phyloP scores from a whole-genome alignment of 1,140 invertebrate genomes.

The Drosophila pachea region DNA sequence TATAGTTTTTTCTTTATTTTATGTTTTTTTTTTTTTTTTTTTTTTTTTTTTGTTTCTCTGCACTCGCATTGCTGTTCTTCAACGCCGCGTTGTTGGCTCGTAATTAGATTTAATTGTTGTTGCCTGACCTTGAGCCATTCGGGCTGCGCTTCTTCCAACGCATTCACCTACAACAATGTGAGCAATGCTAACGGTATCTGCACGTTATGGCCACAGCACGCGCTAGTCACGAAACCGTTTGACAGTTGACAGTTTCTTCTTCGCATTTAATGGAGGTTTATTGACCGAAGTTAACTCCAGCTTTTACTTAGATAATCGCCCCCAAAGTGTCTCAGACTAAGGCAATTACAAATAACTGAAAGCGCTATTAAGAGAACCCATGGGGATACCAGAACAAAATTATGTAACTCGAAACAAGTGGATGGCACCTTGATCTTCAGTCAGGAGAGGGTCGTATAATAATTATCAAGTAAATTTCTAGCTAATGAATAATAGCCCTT shows the following conservation, averaged over 20 bases:
- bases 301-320: not conserved
- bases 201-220: slow-evolving; percentile 34
- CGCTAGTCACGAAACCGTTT: slow-evolving; percentile 25
- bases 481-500: not conserved
- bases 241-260: slow-evolving; percentile 31
- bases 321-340: not conserved
- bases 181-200: slow-evolving; percentile 50
- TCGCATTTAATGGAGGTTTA: slow-evolving; percentile 19
- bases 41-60: too few species aligned
- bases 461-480: too few species aligned
- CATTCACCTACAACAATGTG: slow-evolving; percentile 33
- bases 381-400: too few species aligned
- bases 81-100: slow-evolving; percentile 45
- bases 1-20: too few species aligned
- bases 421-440: too few species aligned
- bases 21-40: too few species aligned
- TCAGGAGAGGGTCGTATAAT: too few species aligned
- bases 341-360: not conserved
- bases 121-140: slow-evolving; percentile 71
- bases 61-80: slow-evolving; percentile 32
- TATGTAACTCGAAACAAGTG: too few species aligned
- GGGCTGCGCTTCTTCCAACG: slow-evolving; percentile 24
- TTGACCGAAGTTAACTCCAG: slow-evolving; percentile 25
- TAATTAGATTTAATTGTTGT: slow-evolving; percentile 71
- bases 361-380: too few species aligned